Conservation (phyloP, 2,797 vertebrate genomes). For the Scomberomorus guttatus region DNA sequence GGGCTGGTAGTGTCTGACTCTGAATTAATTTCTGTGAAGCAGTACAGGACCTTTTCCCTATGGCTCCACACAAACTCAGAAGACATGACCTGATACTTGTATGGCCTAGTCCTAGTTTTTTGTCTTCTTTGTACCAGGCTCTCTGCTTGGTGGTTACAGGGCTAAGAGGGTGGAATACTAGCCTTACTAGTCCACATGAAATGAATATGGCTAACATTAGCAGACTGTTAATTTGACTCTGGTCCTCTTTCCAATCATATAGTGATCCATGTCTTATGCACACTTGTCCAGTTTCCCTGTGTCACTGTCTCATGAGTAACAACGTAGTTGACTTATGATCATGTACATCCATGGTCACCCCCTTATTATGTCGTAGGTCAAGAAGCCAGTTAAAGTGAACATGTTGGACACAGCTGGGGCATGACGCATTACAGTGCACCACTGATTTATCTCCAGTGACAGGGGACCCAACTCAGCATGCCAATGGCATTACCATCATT, state of each 20-base stretch:
- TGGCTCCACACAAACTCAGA: slow-evolving; percentile 30
- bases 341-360: slow-evolving; percentile 38
- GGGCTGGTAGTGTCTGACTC: slow-evolving; percentile 6
- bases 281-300: slow-evolving; percentile 6
- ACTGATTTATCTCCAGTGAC: slow-evolving; percentile 82
- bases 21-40: slow-evolving; percentile 36
- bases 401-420: slow-evolving; percentile 77
- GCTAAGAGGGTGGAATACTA: slow-evolving; percentile 6
- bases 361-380: slow-evolving; percentile 65
- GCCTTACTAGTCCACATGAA: slow-evolving; percentile 9
- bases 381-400: slow-evolving; percentile 59
- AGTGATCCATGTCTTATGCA: neutral
- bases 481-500: slow-evolving; percentile 77
- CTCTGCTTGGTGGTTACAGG: slow-evolving; percentile 1
- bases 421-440: slow-evolving; percentile 56
- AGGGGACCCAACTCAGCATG: slow-evolving; percentile 72
- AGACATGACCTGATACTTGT: slow-evolving; percentile 43
- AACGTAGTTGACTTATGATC: slow-evolving; percentile 57
- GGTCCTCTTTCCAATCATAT: neutral
- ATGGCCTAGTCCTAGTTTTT: slow-evolving; percentile 22
- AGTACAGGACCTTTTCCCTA: slow-evolving; percentile 10
- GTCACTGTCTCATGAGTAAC: slow-evolving; percentile 30
- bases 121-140: slow-evolving; percentile 19
- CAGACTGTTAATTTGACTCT: neutral
- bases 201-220: neutral